Evolutionary conservation across 2,113 vertebrate genomes (phyloP), one percentile per base, ranked within the genome.

Genomic region (Callocephalon fimbriatum): DNA sequence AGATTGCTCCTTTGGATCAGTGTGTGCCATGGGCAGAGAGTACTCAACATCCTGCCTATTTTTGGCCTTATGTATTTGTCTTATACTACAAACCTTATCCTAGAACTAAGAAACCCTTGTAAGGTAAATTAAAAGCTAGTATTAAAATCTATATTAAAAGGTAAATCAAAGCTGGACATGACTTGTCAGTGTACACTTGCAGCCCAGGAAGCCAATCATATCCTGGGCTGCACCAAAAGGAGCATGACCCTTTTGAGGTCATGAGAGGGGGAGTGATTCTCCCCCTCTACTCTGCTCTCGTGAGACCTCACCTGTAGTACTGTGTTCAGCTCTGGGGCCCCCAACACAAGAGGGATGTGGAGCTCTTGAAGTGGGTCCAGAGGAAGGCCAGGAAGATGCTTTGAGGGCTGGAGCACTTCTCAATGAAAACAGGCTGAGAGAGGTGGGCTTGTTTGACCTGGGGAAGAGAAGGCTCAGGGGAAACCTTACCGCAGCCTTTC

Each of bases 321-420:
- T 50, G 61, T 22, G 5, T 3, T 21, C 48, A 68, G 40, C 20
- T 16, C 27, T 16, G 32, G 19, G 7, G 5, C 11, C 7, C 15
- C 3, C 31, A 26, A 32, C 15, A 15, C 8, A 29, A 8, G 27
- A 50, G 29, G 23, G 61, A 38, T 48, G n/a, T 2, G 27, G 53
- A 45, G 4, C 40, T 68, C 31, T 8, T 38, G 12, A 7, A 79
- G 13, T 0, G 0, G 22, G 5, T 32, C 31, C 35, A 16, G 8
- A 61, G 13, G 16, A 67, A 13, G 12, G 26, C 5, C 35, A 42
- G 6, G 32, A 25, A 44, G 26, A 25, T 25, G 12, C 9, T 20
- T 10, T 56, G 31, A 40, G 40, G 31, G 19, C 6, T 50, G 32
- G 16, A 56, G 8, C 35, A 40, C 2, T 19, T 62, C 22, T 75